Evolutionary conservation across 2,797 vertebrate genomes (phyloP), one percentile per base, ranked within the genome.

Genomic region (Pipistrellus kuhlii): DNA sequence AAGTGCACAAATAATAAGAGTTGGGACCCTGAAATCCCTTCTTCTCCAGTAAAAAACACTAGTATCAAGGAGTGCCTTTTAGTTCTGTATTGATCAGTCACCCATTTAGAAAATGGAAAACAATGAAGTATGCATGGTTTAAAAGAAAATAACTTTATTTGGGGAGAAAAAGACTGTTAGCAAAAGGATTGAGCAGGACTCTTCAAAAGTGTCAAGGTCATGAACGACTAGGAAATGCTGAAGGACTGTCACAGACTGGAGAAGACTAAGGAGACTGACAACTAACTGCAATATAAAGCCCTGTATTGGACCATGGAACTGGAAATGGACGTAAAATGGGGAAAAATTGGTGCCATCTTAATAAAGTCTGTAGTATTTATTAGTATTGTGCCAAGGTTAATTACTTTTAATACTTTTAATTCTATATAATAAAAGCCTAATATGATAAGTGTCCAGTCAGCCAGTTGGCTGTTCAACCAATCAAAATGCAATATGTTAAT

Each of bases 121-220:
- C n/a, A 85, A 51, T 72, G 53, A 66, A 5, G 8, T 20, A 14
- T 23, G 76, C 18, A 8, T 76, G 41, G 20, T 71, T 89, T 71
- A 84, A 92, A 91, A 55, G 83, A 48, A 53, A 93, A 77, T 41
- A 95, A 76, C 53, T 86, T 93, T 82, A 66, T 59, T 78, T 90
- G 64, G 51, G 48, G 85, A 62, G 53, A 35, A 71, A 88, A 78
- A 30, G 30, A 6, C 23, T 85, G 20, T 30, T 92, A 85, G 30
- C 51, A 89, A 86, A 96, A 85, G 88, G 78, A 48, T 21, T 57
- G 68, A 73, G 10, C 59, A 76, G 23, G 44, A 38, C 8, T 55
- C 48, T 80, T 68, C 25, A 80, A 80, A 57, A 75, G 5, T 46
- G 25, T 55, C 18, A 75, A 66, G 51, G 30, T 57, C 51, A 35